phyloP scores from a whole-genome alignment of 2,888 invertebrate genomes.

The Tiliacea aurago region DNA sequence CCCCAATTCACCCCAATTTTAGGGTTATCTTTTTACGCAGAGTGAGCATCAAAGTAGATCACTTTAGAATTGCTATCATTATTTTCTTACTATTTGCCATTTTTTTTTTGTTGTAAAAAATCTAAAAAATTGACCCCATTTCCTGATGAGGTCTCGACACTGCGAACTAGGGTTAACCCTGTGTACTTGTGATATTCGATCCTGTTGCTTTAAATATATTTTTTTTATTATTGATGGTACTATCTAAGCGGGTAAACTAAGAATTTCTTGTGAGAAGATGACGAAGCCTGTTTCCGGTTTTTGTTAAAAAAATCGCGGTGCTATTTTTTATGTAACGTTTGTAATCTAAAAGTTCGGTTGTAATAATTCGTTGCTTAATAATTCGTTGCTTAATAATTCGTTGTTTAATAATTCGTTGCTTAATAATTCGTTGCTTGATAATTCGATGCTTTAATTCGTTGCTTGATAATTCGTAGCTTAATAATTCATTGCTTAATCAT shows the following conservation, averaged over 20 bases:
- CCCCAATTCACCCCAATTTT: slow-evolving; percentile 88
- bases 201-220: slow-evolving; percentile 70
- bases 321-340: background rate
- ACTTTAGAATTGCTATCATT: slow-evolving; percentile 84
- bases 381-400: too few relatives aligned
- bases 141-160: slow-evolving; percentile 88
- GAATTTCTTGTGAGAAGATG: slow-evolving; percentile 78
- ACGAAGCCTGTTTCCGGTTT: slow-evolving; percentile 35
- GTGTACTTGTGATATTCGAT: slow-evolving; percentile 87
- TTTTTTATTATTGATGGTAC: slow-evolving; percentile 61
- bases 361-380: background rate
- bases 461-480: too few relatives aligned
- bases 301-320: background rate
- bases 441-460: too few relatives aligned
- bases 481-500: too few relatives aligned
- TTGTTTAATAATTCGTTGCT: too few relatives aligned
- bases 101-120: slow-evolving; percentile 68
- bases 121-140: slow-evolving; percentile 84
- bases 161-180: slow-evolving; percentile 86
- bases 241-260: slow-evolving; percentile 62
- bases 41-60: slow-evolving; percentile 82
- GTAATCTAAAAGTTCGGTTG: background rate
- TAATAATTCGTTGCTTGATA: too few relatives aligned
- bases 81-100: slow-evolving; percentile 68
- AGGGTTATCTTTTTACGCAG: slow-evolving; percentile 84